Evolutionary conservation across 2,113 vertebrate genomes (phyloP).

Genomic region (Pangasianodon hypophthalmus): DNA sequence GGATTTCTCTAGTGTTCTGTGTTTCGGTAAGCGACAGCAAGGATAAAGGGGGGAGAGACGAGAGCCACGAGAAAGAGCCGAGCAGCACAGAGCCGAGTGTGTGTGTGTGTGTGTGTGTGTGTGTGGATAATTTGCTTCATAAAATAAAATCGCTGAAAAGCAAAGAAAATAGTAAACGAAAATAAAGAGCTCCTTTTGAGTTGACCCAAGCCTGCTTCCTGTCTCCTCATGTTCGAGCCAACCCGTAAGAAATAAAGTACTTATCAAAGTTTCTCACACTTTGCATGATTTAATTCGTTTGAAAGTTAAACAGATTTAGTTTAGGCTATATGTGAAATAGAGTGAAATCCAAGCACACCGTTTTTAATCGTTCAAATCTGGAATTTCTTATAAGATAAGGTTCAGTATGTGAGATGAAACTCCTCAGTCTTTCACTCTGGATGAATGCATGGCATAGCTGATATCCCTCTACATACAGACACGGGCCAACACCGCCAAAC

Average conservation of each 20-base stretch:
- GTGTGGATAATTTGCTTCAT: no score
- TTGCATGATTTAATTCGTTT: neutral
- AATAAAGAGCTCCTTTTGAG: no score
- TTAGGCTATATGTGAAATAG: neutral
- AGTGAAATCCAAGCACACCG: neutral
- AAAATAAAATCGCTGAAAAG: no score
- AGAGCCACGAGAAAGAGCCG: no score
- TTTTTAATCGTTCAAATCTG: neutral
- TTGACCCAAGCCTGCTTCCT: no score
- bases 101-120: no score
- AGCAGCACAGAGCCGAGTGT: no score
- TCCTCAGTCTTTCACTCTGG: neutral
- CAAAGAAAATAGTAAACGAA: no score
- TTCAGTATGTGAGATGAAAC: neutral
- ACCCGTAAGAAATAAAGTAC: neutral
- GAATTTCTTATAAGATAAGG: neutral
- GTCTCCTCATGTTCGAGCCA: no score
- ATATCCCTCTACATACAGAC: neutral
- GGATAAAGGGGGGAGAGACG: no score
- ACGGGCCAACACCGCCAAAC: slow-evolving; percentile 10
- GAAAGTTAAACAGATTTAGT: neutral
- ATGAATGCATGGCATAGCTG: neutral
- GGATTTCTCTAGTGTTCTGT: no score
- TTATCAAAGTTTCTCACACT: neutral
- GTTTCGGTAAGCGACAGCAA: no score